Evolutionary conservation across 1,140 invertebrate species (phyloP).

Genomic region (Drosophila neocordata): DNA sequence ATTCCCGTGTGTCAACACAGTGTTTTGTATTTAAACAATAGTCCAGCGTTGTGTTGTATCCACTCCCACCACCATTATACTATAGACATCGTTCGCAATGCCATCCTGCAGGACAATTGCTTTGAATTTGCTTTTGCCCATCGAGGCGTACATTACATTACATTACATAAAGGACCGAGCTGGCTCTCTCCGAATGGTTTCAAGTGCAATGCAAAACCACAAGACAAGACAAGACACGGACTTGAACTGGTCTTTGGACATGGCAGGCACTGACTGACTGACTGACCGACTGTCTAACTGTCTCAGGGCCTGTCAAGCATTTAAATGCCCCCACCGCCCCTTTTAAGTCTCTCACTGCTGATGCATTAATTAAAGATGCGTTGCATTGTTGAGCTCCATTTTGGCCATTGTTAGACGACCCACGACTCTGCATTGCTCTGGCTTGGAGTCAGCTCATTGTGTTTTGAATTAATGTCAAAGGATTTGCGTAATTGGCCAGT

Average conservation of each 20-base stretch:
- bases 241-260: slow-evolving; percentile 29
- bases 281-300: slow-evolving; percentile 7
- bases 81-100: not conserved
- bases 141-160: slow-evolving; percentile 62
- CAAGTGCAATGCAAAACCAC: slow-evolving; percentile 57
- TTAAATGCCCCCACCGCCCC: slow-evolving; percentile 41
- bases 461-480: slow-evolving; percentile 62
- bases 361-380: slow-evolving; percentile 66
- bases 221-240: slow-evolving; percentile 43
- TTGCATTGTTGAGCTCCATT: slow-evolving; percentile 42
- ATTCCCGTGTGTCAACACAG: slow-evolving; percentile 45
- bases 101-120: slow-evolving; percentile 44
- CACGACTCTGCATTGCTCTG: not conserved
- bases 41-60: slow-evolving; percentile 20
- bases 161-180: slow-evolving; percentile 48
- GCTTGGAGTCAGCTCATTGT: slow-evolving; percentile 32
- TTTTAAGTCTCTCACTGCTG: slow-evolving; percentile 24
- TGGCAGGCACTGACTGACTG: slow-evolving; percentile 23
- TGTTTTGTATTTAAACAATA: slow-evolving; percentile 58
- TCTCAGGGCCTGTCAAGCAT: slow-evolving; percentile 36
- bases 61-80: not conserved
- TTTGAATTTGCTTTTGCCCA: slow-evolving; percentile 49
- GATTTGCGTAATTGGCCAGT: slow-evolving; percentile 47
- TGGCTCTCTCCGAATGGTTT: slow-evolving; percentile 26
- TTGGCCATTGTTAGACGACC: slow-evolving; percentile 3